Base-by-base conservation (phyloP, 1,140 invertebrate genomes). In the Cydia amplana region DNA sequence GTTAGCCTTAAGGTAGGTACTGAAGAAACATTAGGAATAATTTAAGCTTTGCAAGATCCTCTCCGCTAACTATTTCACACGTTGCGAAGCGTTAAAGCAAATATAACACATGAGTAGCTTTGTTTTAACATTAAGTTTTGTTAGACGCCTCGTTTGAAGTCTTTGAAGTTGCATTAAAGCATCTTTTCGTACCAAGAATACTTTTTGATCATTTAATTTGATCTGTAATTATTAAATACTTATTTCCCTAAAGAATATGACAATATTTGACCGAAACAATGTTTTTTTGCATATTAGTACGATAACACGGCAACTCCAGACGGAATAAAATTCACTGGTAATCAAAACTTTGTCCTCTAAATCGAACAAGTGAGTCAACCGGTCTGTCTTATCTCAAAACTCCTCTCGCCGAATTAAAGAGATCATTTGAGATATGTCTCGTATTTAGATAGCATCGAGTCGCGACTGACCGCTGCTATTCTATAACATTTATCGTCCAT, bases 401-500 rank as follows among this genome's bases (percentile, higher is more conserved):
- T 60, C 55, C 65, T 70, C 65, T 36, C 65, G 65, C 65, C 65
- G 32, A 70, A 70, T 70, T 70, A 70, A 70, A 36, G 28, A 36
- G 28, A 70, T 32, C 28, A 70, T 40, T 40, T 10, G 32, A 70
- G 65, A 70, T 32, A 70, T 70, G 28, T 70, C 65, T 36, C 32
- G 65, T 32, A 36, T 70, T 40, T 70, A 70, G 65, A 70, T 70
- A 70, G 16, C 65, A 70, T 70, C 65, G 36, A 32, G 64, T 65
- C 65, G 32, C 65, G 65, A 43, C 65, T 40, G 65, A 40, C n/a
- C 18, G 49, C 5, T 46, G 43, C 16, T 51, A 60, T 23, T 60
- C 6, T 6, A 28, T 55, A 60, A 2, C 16, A 16, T 4, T 40
- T 28, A 16, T 12, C 14, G 23, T 32, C 65, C 65, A 16, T 32